Conservation (phyloP, 2,888 invertebrate genomes). For the Noctua pronuba region DNA sequence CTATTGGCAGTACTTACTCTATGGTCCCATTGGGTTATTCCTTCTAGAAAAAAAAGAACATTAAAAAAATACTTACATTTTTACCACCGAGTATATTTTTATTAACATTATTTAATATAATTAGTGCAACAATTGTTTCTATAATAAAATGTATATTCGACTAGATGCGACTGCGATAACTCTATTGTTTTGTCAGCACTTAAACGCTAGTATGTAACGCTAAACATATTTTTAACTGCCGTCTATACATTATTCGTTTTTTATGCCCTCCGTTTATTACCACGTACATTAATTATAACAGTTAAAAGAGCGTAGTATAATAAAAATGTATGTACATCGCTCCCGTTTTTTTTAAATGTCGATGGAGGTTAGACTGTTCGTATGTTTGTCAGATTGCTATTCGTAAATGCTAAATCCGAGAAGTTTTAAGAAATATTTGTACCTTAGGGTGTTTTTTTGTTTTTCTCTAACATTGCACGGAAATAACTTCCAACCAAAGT, state of each 20-base stretch:
- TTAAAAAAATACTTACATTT: conserved; percentile 14
- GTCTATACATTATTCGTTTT: conserved; percentile 66
- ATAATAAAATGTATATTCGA: conserved; percentile 64
- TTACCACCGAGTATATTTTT: conserved; percentile 27
- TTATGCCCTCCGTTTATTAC: conserved; percentile 82
- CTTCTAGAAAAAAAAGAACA: neutral
- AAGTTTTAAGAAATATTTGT: neutral
- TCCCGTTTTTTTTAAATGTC: conserved; percentile 74
- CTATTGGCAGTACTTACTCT: neutral
- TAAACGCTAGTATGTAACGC: conserved; percentile 64
- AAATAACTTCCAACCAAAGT: neutral
- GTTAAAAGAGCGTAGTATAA: conserved; percentile 84
- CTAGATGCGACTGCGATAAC: conserved; percentile 60
- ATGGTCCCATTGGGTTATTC: neutral
- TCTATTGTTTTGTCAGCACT: conserved; percentile 69
- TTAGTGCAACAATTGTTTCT: conserved; percentile 66
- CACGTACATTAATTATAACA: conserved; percentile 85
- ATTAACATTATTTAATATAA: conserved; percentile 64
- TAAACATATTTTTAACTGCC: conserved; percentile 70
- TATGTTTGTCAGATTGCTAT: conserved; percentile 42
- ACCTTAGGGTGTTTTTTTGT: neutral
- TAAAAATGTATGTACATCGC: conserved; percentile 85
- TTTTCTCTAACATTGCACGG: neutral
- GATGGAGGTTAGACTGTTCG: conserved; percentile 49
- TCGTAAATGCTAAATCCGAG: neutral